Conservation (phyloP, 2,888 invertebrate species). For the Mactromeris polynyma region DNA sequence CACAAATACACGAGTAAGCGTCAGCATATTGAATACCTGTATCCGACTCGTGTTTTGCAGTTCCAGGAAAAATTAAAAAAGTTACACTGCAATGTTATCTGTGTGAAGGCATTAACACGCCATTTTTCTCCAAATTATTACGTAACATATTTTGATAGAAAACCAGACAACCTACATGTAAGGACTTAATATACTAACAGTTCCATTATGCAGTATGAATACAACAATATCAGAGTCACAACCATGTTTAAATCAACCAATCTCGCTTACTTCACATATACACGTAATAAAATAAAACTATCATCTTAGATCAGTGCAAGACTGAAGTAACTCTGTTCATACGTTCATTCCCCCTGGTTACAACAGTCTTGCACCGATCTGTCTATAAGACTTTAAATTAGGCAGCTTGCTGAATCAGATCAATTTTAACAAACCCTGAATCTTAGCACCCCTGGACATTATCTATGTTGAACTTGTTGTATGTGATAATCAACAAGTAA, state of each 20-base stretch:
- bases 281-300: slow-evolving; percentile 17
- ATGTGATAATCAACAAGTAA: too few species aligned
- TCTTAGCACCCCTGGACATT: background rate
- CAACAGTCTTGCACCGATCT: background rate
- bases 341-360: background rate
- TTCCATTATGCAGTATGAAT: background rate
- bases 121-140: too few species aligned
- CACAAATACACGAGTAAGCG: too few species aligned
- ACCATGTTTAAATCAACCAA: slow-evolving; percentile 2
- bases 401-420: slow-evolving; percentile 42
- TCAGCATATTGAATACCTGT: too few species aligned
- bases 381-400: slow-evolving; percentile 28
- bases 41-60: too few species aligned
- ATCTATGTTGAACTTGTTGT: background rate
- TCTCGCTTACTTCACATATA: background rate
- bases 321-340: background rate
- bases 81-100: too few species aligned
- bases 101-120: too few species aligned
- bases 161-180: too few species aligned
- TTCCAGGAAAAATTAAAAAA: too few species aligned
- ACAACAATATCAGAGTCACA: background rate
- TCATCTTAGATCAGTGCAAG: background rate
- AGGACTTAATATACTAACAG: too few species aligned
- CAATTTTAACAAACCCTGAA: slow-evolving; percentile 33
- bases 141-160: too few species aligned